phyloP scores from a whole-genome alignment of 2,888 invertebrate genomes.

The Brachylomia viminalis region DNA sequence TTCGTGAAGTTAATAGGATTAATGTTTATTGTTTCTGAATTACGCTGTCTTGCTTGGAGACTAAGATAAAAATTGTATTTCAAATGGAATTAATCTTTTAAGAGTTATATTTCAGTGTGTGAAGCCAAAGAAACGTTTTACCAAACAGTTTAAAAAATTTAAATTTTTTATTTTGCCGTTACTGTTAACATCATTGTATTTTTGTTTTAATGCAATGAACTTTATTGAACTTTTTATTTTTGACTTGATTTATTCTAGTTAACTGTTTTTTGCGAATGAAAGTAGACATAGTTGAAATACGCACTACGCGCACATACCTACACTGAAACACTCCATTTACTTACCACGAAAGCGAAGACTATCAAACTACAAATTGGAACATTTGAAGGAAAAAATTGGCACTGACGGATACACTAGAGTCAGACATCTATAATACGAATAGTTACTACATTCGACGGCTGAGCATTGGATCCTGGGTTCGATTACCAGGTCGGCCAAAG shows the following conservation, averaged over 20 bases:
- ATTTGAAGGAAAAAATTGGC: no score
- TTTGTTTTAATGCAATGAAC: background rate
- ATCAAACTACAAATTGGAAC: constrained; percentile 3
- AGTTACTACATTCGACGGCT: background rate
- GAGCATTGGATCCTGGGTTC: background rate
- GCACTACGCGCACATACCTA: background rate
- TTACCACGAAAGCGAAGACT: background rate
- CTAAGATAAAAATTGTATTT: background rate
- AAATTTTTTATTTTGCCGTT: background rate
- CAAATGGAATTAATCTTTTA: background rate
- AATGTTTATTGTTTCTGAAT: constrained; percentile 20
- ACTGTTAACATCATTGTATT: background rate
- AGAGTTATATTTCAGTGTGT: background rate
- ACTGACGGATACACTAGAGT: no score
- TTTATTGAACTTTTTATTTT: background rate
- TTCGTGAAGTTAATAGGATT: constrained; percentile 30
- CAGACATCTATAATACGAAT: no score
- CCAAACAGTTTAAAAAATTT: no score
- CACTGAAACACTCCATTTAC: background rate
- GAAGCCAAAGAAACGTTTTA: background rate
- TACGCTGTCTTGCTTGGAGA: background rate
- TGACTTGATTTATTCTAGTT: background rate
- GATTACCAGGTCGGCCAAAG: background rate
- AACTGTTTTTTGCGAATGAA: background rate
- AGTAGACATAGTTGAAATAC: background rate